Evolutionary conservation across 1,140 invertebrate species (phyloP), one percentile per base, ranked within the genome.

Genomic region (Streblospio benedicti): DNA sequence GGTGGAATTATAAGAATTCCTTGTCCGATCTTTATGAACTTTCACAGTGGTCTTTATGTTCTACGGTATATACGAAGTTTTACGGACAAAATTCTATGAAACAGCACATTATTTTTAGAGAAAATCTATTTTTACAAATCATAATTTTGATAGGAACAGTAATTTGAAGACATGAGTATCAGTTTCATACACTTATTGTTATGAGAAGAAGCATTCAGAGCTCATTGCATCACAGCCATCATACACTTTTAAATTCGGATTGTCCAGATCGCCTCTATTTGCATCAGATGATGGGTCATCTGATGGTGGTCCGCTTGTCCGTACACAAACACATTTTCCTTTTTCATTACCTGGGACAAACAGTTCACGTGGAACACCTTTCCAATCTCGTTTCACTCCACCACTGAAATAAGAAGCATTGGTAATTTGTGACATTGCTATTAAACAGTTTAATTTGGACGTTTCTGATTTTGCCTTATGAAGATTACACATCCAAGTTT

Each of bases 281-380:
- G 60, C 72, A 79, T 82, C 68, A 28, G 58, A 58, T 77, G 61
- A 61, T 80, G 82, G 67, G 49, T 68, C 61, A 25, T 63, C 50
- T n/a, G 80, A 72, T 12, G 81, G 76, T 20, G 78, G 69, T 4
- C 81, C 81, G 59, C 65, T 71, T 52, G 77, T 74, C 60, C 77
- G 76, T 0, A 93, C 81, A 78, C 93, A 95, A 4, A 87, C 90
- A 81, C 92, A 96, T 23, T 87, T 81, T 43, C 84, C 82, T 32
- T 75, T 76, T 57, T 81, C 73, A 18, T 79, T 79, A 16, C 83
- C 84, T 41, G 86, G 81, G 57, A 82, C 79, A 68, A 83, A 90
- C 5, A 89, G 79, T 73, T 86, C 84, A 59, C 91, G 81, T 0
- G 92, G 93, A 44, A 91, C 84, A 20, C 93, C 93, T 27, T 81